Conservation (phyloP, 2,888 invertebrate species). For the Drosophila leonis region DNA sequence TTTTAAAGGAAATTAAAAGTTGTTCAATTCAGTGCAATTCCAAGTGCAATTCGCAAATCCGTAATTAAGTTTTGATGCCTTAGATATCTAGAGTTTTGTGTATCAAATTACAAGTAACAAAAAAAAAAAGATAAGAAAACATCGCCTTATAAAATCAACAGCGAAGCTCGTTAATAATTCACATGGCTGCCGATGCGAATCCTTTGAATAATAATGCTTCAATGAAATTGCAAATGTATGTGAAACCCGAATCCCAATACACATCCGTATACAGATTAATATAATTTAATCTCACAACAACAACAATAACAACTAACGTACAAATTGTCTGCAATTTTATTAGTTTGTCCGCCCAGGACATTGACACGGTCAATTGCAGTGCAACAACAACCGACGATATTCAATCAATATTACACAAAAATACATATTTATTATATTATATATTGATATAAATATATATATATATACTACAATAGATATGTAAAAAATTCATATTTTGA, state of each 20-base stretch:
- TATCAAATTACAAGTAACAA: constrained; percentile 25
- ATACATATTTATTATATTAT: constrained; percentile 5
- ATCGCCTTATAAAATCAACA: constrained; percentile 46
- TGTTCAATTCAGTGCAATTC: constrained; percentile 56
- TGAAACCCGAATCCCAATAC: constrained; percentile 17
- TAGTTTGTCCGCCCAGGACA: constrained; percentile 23
- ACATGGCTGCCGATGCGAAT: constrained; percentile 58
- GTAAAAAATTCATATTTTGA: neutral
- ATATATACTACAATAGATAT: neutral
- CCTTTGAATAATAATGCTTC: constrained; percentile 55
- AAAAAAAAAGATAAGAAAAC: neutral
- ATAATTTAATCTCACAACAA: neutral
- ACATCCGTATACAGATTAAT: neutral
- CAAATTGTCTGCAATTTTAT: constrained; percentile 2
- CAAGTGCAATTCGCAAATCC: constrained; percentile 53
- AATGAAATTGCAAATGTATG: constrained; percentile 68
- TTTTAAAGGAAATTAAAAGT: constrained; percentile 29
- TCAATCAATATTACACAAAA: constrained; percentile 25
- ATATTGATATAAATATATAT: neutral
- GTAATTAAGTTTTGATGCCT: constrained; percentile 57
- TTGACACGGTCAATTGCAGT: constrained; percentile 57
- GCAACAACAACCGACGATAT: constrained; percentile 36
- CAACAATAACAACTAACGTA: neutral
- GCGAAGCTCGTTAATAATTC: constrained; percentile 56
- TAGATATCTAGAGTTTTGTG: constrained; percentile 52